These are phyloP conservation scores for Drosophila gunungcola DNA, from an alignment of 1,140 invertebrate species.

Conservation along the genomic window DNA sequence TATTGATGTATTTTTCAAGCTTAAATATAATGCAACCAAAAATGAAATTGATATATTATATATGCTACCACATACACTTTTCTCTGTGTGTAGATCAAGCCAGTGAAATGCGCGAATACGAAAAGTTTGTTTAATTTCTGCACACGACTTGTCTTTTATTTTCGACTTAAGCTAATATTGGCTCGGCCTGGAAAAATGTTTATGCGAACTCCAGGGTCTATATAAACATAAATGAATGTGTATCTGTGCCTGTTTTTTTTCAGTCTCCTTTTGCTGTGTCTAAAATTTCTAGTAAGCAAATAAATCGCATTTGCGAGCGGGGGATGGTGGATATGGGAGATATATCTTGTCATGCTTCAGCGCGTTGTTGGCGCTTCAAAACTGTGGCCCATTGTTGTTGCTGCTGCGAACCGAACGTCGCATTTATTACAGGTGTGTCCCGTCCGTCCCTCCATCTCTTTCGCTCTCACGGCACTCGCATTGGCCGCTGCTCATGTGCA, in stretches of 20 bases:
- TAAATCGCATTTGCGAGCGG: constrained; percentile 45
- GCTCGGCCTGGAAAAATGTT: constrained; percentile 38
- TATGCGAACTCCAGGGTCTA: constrained; percentile 16
- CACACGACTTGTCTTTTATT: constrained; percentile 15
- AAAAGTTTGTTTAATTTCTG: constrained; percentile 15
- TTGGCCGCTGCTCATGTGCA: constrained; percentile 46
- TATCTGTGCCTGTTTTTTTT: neutral
- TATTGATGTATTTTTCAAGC: constrained; percentile 1
- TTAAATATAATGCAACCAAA: no score
- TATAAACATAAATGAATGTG: constrained; percentile 2
- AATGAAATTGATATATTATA: no score
- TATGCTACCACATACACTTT: neutral
- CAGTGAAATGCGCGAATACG: neutral
- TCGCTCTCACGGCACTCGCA: constrained; percentile 6
- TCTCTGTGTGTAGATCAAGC: neutral
- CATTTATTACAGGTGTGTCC: constrained; percentile 71
- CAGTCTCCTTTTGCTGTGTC: constrained; percentile 36
- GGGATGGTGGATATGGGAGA: neutral
- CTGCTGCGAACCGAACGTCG: constrained; percentile 27
- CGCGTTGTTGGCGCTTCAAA: constrained; percentile 63
- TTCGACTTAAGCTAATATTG: constrained; percentile 36
- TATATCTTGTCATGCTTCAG: constrained; percentile 64
- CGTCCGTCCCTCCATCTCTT: neutral
- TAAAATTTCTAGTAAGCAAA: constrained; percentile 71
- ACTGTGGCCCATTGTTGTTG: constrained; percentile 50